Evolutionary conservation across 1,140 invertebrate genomes (phyloP).

Genomic region (Trigoniulus corallinus): DNA sequence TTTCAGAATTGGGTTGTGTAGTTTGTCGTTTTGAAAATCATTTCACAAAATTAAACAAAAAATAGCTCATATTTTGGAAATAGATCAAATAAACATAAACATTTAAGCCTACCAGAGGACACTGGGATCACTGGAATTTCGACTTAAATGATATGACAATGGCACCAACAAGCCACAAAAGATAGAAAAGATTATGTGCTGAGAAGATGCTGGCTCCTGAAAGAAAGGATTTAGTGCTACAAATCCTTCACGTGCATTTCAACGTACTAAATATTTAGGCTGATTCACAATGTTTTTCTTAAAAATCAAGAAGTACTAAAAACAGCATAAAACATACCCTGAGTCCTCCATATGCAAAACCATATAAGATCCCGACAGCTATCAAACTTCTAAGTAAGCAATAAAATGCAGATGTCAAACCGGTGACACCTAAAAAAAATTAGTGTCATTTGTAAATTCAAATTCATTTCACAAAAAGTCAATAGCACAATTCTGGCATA

Average conservation of each 20-base stretch:
- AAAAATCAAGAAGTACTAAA: too few species aligned
- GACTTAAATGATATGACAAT: constrained; percentile 78
- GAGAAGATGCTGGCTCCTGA: constrained; percentile 57
- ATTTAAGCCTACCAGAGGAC: constrained; percentile 56
- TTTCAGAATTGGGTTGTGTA: too few species aligned
- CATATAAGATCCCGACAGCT: constrained; percentile 64
- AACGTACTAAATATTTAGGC: too few species aligned
- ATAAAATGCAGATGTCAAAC: constrained; percentile 67
- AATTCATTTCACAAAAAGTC: not conserved
- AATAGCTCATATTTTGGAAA: too few species aligned
- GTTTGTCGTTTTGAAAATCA: too few species aligned
- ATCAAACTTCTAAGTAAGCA: constrained; percentile 63
- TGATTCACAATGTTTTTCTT: too few species aligned
- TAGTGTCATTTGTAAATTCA: too few species aligned
- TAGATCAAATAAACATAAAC: not conserved
- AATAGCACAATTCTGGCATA: constrained; percentile 14
- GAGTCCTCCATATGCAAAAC: constrained; percentile 61
- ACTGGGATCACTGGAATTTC: constrained; percentile 75
- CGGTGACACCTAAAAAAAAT: constrained; percentile 52
- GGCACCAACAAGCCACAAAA: constrained; percentile 80
- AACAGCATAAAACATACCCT: constrained; percentile 20
- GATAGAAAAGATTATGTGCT: constrained; percentile 88
- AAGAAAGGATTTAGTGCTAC: too few species aligned
- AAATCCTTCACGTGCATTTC: too few species aligned
- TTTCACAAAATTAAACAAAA: too few species aligned